Evolutionary conservation across 2,113 vertebrate species (phyloP), one percentile per base, ranked within the genome.

Genomic region (Anguilla rostrata): DNA sequence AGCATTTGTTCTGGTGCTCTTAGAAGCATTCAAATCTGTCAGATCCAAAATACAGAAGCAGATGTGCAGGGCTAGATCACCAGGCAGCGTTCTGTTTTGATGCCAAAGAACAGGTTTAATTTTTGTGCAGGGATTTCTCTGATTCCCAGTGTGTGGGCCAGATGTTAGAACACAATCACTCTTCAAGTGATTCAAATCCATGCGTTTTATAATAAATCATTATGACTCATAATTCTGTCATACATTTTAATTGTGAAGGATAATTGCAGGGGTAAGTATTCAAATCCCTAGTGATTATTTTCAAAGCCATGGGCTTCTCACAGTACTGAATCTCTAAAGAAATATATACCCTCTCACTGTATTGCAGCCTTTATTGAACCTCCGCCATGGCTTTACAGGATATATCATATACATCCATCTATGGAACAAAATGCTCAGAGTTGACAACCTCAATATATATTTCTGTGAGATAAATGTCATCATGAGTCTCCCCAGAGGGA

Each of bases 161-260:
- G 41, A 43, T 53, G 66, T 84, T 84, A 84, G n/a, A 78, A 34
- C n/a, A 78, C 84, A 53, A 75, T 75, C 71, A 75, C 2, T 34
- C 11, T 34, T 39, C 34, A 29, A 81, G 53, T 15, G 46, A 85
- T 20, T 57, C 71, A 5, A 75, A 75, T 75, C 34, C 71, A 75
- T 75, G 71, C 71, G 34, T 75, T 34, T 75, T 40, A 49, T 80
- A 78, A 81, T 39, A 57, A 57, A 71, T 60, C 84, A 39, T 60
- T 79, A 46, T 22, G 53, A 29, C 22, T 71, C 4, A 53, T 18
- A 9, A 14, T 57, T 80, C 57, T 40, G 34, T 80, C 46, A 49
- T 29, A 41, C 79, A 78, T 40, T 53, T 57, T 46, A 80, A 56
- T 40, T 80, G 53, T 85, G n/a, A 34, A 75, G n/a, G 71, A 75